Conservation (phyloP, 2,113 vertebrate genomes). For the Empidonax traillii region DNA sequence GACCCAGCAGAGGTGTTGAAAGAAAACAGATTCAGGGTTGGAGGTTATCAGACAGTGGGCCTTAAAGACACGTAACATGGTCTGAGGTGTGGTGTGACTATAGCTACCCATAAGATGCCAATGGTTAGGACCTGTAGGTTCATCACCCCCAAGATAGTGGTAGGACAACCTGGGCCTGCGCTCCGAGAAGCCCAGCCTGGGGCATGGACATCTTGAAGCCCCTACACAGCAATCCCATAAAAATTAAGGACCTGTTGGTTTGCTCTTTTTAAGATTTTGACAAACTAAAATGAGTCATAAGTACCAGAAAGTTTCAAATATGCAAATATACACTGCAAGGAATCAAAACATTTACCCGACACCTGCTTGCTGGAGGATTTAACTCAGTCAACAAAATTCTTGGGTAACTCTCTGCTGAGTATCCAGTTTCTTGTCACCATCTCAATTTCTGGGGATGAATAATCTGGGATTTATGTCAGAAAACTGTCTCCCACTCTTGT, state of each 20-base stretch:
- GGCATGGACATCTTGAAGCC: neutral
- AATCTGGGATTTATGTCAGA: constrained; percentile 65
- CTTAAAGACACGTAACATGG: neutral
- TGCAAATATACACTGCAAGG: constrained; percentile 42
- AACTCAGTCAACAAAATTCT: constrained; percentile 58
- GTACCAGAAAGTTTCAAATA: constrained; percentile 43
- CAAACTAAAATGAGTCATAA: constrained; percentile 23
- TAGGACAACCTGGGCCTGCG: neutral
- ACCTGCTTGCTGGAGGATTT: constrained; percentile 53
- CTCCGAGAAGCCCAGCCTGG: fast-evolving
- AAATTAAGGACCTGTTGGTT: neutral
- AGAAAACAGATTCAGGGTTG: neutral
- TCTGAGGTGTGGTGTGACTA: neutral
- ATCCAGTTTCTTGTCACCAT: constrained; percentile 49
- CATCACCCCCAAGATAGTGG: neutral
- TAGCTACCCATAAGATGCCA: neutral
- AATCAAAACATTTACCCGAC: constrained; percentile 67
- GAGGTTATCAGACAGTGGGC: fast-evolving
- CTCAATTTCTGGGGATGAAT: constrained; percentile 43
- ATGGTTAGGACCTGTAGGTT: neutral
- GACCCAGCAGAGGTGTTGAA: neutral
- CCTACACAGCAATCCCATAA: neutral
- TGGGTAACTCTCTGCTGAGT: constrained; percentile 12
- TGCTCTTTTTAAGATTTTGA: constrained; percentile 17
- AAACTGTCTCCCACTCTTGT: constrained; percentile 53